phyloP scores from a whole-genome alignment of 2,888 invertebrate species.

The Caenorhabditis panamensis region DNA sequence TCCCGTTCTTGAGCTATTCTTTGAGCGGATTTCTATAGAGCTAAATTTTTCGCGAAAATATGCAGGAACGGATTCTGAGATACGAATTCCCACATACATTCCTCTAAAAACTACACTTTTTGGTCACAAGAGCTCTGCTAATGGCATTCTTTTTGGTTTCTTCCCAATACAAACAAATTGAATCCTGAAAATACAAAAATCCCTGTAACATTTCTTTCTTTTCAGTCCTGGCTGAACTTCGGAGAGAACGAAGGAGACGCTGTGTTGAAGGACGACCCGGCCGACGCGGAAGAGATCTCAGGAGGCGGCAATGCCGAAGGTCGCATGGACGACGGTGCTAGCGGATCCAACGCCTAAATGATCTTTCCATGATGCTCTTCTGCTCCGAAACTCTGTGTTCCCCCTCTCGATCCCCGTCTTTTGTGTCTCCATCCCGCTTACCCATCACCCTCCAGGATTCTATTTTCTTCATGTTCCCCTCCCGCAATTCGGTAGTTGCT shows the following conservation, averaged over 20 bases:
- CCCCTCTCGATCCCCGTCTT: slow-evolving; percentile 8
- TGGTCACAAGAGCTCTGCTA: background rate
- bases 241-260: slow-evolving; percentile 77
- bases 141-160: background rate
- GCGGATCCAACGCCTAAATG: slow-evolving; percentile 54
- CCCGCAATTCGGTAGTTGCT: slow-evolving; percentile 25
- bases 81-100: slow-evolving; percentile 5
- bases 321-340: slow-evolving; percentile 50
- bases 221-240: slow-evolving; percentile 86
- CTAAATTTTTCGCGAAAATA: no score
- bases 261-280: slow-evolving; percentile 69
- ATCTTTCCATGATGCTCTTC: background rate
- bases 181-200: no score
- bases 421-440: background rate
- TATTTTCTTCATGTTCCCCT: background rate
- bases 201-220: slow-evolving; percentile 85
- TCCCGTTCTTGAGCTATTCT: no score
- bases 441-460: background rate
- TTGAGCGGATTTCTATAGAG: no score
- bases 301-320: slow-evolving; percentile 27
- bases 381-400: background rate
- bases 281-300: slow-evolving; percentile 28
- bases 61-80: no score
- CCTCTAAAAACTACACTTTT: background rate
- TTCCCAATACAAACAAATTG: background rate